A percentile compares a stretch with the other conserved stretches of the same genome.
phyloP scores from a whole-genome alignment of 2,888 invertebrate species.

The Ennomos erosarius region DNA sequence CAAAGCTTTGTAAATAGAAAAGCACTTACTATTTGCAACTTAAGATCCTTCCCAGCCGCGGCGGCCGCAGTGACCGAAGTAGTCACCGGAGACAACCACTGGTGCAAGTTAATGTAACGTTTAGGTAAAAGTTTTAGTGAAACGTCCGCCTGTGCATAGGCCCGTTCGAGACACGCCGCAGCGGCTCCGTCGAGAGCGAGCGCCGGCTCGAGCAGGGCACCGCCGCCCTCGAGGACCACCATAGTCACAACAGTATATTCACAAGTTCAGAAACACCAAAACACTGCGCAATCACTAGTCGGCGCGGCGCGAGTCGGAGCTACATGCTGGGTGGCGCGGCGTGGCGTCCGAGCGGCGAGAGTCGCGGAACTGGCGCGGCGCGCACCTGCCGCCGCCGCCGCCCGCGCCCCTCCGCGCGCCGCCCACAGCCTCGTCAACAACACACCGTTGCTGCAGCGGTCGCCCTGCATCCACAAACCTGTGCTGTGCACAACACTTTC shows the following conservation, averaged over 20 bases:
- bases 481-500: conserved; percentile 66
- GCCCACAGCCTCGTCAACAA: conserved; percentile 76
- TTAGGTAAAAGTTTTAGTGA: conserved; percentile 96
- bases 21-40: conserved; percentile 89
- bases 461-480: conserved; percentile 71
- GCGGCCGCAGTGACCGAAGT: conserved; percentile 77
- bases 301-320: conserved; percentile 58
- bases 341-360: conserved; percentile 70
- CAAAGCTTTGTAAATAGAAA: conserved; percentile 20
- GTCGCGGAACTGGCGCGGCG: conserved; percentile 78
- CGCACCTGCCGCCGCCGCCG: conserved; percentile 67
- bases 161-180: conserved; percentile 89
- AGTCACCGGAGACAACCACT: conserved; percentile 94
- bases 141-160: conserved; percentile 92
- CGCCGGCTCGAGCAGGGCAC: conserved; percentile 83
- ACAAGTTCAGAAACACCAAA: conserved; percentile 59
- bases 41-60: conserved; percentile 90
- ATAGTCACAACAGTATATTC: conserved; percentile 61
- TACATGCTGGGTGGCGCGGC: conserved; percentile 70
- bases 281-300: conserved; percentile 54
- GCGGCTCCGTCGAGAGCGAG: conserved; percentile 90
- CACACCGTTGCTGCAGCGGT: conserved; percentile 75
- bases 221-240: conserved; percentile 83
- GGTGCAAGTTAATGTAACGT: conserved; percentile 95
- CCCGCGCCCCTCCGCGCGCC: conserved; percentile 58